Evolutionary conservation across 2,888 invertebrate genomes (phyloP), one percentile per base, ranked within the genome.

Genomic region (Agonopterix heracliana): DNA sequence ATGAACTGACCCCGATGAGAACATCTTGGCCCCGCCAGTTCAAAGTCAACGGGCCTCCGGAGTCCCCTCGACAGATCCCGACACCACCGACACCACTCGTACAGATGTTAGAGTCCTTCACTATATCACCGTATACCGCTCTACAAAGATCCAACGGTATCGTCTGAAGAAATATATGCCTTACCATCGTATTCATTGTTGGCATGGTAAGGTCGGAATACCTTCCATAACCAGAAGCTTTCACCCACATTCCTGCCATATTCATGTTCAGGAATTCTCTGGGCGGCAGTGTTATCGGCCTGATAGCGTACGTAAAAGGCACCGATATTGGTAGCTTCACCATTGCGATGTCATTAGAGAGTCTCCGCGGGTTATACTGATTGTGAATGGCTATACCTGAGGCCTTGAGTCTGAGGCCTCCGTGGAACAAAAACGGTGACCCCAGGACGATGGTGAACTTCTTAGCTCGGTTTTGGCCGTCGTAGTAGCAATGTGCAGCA

Each of bases 401-500:
- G 2, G 70, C 66, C 3, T 51, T 49, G 2, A 75, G 60, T 51
- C 83, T 71, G n/a, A 70, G 34, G 14, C 83, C 83, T 45, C 82
- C 82, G 50, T 75, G 72, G 54, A 74, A 83, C 9, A 84, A 56
- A 52, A 68, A 81, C 9, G 63, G 57, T 5, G 82, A 74, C 8
- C 82, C 83, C 9, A 83, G 59, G 3, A 83, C 83, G 2, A 72
- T 77, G 2, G 78, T 78, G 54, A 82, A 71, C 14, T 69, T 65
- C 63, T 66, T 68, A 5, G 79, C 84, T 57, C 74, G 73, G 54
- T 66, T 63, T 47, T 66, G 57, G 41, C 81, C 81, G 48, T 82
- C 81, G 48, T 58, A 66, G 81, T 81, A 84, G 58, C 84, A 84
- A 56, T 84, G 84, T 9, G 84, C 84, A 1, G 84, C 84, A 8